A percentile compares a stretch with the other conserved stretches of the same genome.
Conservation (phyloP, 2,113 vertebrate genomes). For the Isichthys henryi region DNA sequence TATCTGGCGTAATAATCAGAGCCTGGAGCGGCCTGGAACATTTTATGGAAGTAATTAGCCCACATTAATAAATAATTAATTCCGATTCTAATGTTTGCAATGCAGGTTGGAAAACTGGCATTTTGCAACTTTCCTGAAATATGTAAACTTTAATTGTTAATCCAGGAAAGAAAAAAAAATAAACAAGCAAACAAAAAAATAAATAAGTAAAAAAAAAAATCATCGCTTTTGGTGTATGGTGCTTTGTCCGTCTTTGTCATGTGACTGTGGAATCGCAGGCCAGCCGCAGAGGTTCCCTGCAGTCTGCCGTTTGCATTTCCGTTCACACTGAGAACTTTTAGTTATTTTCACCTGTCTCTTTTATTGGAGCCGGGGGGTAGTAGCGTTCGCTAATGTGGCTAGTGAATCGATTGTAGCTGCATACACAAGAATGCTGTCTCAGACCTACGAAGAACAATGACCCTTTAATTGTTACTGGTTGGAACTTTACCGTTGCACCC, state of each 20-base stretch:
- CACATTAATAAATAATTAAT: conserved; percentile 5
- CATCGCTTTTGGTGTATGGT: neutral
- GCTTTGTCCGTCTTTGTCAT: neutral
- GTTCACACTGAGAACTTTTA: neutral
- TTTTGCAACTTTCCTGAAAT: neutral
- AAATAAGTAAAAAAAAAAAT: too few relatives aligned
- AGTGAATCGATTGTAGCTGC: neutral
- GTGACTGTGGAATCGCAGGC: neutral
- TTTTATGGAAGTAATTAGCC: conserved; percentile 5
- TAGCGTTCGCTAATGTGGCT: conserved; percentile 1
- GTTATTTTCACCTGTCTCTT: conserved; percentile 14
- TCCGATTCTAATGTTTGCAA: neutral
- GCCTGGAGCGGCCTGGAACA: neutral
- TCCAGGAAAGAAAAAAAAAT: neutral
- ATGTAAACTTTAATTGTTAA: neutral
- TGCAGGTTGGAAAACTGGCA: neutral
- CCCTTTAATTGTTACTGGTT: neutral
- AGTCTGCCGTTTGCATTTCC: neutral
- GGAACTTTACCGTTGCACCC: neutral
- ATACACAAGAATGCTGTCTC: neutral
- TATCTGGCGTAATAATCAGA: neutral
- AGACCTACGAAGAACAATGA: neutral
- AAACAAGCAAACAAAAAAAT: too few relatives aligned
- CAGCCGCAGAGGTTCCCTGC: neutral
- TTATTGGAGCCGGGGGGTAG: neutral